Conservation (phyloP, 2,888 invertebrate genomes). For the Rhaphigaster nebulosa region DNA sequence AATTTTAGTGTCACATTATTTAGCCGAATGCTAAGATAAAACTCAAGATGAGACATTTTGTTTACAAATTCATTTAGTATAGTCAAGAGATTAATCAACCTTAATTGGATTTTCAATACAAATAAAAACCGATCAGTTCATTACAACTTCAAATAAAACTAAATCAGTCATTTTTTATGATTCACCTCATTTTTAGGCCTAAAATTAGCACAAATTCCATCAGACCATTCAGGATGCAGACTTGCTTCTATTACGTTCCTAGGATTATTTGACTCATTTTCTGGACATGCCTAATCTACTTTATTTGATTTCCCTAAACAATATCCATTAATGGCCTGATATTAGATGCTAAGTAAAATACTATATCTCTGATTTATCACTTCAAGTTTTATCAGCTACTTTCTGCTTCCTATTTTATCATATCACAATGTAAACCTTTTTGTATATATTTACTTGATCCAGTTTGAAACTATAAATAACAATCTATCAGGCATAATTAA, state of each 20-base stretch:
- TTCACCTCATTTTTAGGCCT: too few species aligned
- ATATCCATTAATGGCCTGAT: background rate
- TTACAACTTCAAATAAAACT: too few species aligned
- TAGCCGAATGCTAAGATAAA: too few species aligned
- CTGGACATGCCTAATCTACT: background rate
- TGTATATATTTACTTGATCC: background rate
- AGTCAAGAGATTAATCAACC: too few species aligned
- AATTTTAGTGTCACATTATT: too few species aligned
- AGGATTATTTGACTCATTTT: background rate
- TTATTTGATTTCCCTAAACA: background rate
- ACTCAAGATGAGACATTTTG: too few species aligned
- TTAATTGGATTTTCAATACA: too few species aligned
- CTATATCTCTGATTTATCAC: background rate
- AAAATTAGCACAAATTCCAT: too few species aligned
- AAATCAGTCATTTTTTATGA: too few species aligned
- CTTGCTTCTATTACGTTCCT: background rate
- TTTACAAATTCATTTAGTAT: too few species aligned
- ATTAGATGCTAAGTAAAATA: background rate
- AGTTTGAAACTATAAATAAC: background rate
- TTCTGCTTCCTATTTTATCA: background rate
- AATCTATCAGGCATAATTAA: background rate
- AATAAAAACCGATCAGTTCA: too few species aligned
- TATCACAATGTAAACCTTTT: background rate
- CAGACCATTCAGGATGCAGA: too few species aligned
- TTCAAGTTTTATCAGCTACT: background rate